Evolutionary conservation across 2,888 invertebrate species (phyloP).

Genomic region (Atethmia centrago): DNA sequence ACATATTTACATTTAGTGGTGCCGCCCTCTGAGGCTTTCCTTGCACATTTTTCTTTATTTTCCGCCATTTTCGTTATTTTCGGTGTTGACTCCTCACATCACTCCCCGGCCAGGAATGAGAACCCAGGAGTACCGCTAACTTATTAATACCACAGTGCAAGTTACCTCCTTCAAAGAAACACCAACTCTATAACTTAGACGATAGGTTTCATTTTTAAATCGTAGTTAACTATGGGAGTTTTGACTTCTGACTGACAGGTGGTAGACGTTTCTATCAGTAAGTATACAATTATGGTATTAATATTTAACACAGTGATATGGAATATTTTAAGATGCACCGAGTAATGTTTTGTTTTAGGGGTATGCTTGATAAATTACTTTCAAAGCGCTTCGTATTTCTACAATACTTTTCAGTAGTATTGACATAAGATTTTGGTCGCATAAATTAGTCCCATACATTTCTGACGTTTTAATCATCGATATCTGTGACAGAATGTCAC

Average conservation of each 20-base stretch:
- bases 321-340: conserved; percentile 25
- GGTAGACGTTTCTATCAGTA: conserved; percentile 51
- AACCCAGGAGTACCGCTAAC: conserved; percentile 11
- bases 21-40: conserved; percentile 55
- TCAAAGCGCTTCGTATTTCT: too few species aligned
- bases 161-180: background rate
- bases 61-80: conserved; percentile 57
- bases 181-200: background rate
- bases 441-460: background rate
- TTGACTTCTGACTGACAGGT: conserved; percentile 37
- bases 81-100: conserved; percentile 53
- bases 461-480: background rate
- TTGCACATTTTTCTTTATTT: conserved; percentile 54
- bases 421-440: background rate
- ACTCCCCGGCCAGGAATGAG: conserved; percentile 61
- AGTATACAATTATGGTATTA: conserved; percentile 49
- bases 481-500: background rate
- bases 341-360: conserved; percentile 7
- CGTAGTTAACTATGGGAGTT: background rate
- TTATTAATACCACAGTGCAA: conserved; percentile 54
- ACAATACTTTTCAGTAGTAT: too few species aligned
- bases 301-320: conserved; percentile 38
- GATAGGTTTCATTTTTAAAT: conserved; percentile 17
- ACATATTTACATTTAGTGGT: conserved; percentile 64
- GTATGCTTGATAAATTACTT: conserved; percentile 13